Percentiles rank a stretch among this genome's conserved stretches.
Conservation (phyloP, 2,888 invertebrate genomes). For the Erebia aethiops region DNA sequence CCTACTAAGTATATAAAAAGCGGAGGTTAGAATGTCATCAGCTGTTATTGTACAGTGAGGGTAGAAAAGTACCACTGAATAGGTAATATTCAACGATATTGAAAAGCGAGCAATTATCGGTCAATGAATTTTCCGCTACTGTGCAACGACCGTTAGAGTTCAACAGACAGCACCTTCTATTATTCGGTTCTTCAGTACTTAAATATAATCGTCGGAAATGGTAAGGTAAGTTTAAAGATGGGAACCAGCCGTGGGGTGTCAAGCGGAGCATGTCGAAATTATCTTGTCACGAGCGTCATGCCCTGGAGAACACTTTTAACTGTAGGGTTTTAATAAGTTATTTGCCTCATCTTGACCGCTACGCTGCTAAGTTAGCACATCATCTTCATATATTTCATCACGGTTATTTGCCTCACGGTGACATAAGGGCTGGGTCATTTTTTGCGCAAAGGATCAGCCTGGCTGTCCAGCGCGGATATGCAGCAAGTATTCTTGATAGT, state of each 20-base stretch:
- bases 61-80: too few relatives aligned
- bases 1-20: too few relatives aligned
- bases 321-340: constrained; percentile 25
- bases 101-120: constrained; percentile 24
- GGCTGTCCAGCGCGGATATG: too few relatives aligned
- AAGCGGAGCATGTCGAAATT: constrained; percentile 63
- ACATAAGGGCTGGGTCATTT: too few relatives aligned
- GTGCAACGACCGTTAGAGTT: constrained; percentile 43
- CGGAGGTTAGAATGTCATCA: too few relatives aligned
- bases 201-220: constrained; percentile 69
- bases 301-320: constrained; percentile 30
- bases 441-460: too few relatives aligned
- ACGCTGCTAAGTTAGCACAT: not conserved
- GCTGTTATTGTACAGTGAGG: too few relatives aligned
- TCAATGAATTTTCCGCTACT: constrained; percentile 36
- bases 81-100: not conserved
- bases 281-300: constrained; percentile 45
- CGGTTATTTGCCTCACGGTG: too few relatives aligned
- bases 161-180: constrained; percentile 59
- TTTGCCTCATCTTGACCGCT: constrained; percentile 13
- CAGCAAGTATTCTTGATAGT: too few relatives aligned
- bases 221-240: constrained; percentile 50
- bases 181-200: constrained; percentile 56
- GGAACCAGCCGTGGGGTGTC: constrained; percentile 64
- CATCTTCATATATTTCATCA: too few relatives aligned